Evolutionary conservation across 2,888 invertebrate genomes (phyloP).

Genomic region (Cotesia congregata): DNA sequence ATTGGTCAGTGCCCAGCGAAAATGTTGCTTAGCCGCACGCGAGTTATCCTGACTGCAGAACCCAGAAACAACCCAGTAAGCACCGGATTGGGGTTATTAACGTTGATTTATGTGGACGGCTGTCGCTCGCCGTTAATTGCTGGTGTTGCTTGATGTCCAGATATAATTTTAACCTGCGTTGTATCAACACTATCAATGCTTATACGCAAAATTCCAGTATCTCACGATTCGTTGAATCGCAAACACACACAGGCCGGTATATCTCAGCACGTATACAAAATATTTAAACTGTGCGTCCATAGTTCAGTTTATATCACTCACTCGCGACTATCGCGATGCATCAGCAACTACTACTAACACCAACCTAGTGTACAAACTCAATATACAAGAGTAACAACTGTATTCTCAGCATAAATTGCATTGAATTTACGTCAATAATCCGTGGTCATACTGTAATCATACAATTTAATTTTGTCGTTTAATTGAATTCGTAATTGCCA

Average conservation of each 20-base stretch:
- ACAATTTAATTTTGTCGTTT: conserved; percentile 35
- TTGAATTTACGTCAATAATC: conserved; percentile 40
- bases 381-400: not conserved
- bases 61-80: not conserved
- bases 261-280: not conserved
- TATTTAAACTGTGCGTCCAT: conserved; percentile 3
- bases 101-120: conserved; percentile 42
- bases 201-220: conserved; percentile 29
- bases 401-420: conserved; percentile 14
- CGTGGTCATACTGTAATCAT: conserved; percentile 37
- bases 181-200: conserved; percentile 28
- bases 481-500: conserved; percentile 33
- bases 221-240: conserved; percentile 19
- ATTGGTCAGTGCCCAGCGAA: conserved; percentile 15
- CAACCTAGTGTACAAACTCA: not conserved
- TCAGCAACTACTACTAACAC: not conserved
- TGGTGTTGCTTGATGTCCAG: conserved; percentile 26
- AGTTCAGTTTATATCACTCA: conserved; percentile 20
- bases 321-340: not conserved
- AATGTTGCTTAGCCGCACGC: conserved; percentile 31
- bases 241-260: conserved; percentile 12
- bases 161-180: conserved; percentile 36
- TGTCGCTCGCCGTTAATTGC: conserved; percentile 42
- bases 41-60: conserved; percentile 27
- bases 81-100: conserved; percentile 41